Evolutionary conservation across 2,797 vertebrate genomes (phyloP).

Genomic region (Hozukius guyotensis): DNA sequence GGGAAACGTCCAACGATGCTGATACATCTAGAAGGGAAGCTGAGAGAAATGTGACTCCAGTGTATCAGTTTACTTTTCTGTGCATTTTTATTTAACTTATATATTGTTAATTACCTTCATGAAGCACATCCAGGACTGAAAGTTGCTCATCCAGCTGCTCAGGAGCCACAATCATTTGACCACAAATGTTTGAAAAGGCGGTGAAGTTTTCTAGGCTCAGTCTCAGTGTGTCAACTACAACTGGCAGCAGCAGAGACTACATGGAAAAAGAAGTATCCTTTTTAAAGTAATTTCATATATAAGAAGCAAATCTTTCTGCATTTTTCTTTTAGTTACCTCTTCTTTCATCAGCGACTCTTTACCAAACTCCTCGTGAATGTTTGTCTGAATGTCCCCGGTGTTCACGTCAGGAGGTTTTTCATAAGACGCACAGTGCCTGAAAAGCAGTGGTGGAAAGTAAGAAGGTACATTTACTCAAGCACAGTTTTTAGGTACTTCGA

Average conservation of each 20-base stretch:
- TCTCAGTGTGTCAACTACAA: constrained; percentile 65
- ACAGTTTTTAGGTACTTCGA: neutral
- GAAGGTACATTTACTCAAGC: neutral
- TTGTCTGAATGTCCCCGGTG: neutral
- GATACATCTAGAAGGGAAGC: constrained; percentile 30
- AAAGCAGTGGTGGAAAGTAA: neutral
- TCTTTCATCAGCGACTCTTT: constrained; percentile 68
- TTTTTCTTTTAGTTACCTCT: constrained; percentile 78
- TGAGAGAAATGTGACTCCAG: neutral
- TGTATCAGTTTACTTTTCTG: neutral
- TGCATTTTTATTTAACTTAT: neutral
- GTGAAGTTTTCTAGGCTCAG: constrained; percentile 32
- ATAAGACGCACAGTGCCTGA: constrained; percentile 62
- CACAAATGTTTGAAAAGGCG: constrained; percentile 61
- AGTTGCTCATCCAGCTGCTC: constrained; percentile 71
- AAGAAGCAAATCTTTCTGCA: neutral
- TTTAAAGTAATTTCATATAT: neutral
- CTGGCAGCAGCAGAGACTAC: constrained; percentile 83
- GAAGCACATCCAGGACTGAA: constrained; percentile 68
- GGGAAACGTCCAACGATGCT: constrained; percentile 38
- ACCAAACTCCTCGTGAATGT: constrained; percentile 80
- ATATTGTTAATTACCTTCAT: constrained; percentile 40
- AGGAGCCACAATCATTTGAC: constrained; percentile 68
- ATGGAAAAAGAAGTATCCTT: constrained; percentile 33
- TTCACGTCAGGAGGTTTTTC: constrained; percentile 30